Base-by-base conservation (phyloP, 1,140 invertebrate species). In the Odontomachus brunneus region DNA sequence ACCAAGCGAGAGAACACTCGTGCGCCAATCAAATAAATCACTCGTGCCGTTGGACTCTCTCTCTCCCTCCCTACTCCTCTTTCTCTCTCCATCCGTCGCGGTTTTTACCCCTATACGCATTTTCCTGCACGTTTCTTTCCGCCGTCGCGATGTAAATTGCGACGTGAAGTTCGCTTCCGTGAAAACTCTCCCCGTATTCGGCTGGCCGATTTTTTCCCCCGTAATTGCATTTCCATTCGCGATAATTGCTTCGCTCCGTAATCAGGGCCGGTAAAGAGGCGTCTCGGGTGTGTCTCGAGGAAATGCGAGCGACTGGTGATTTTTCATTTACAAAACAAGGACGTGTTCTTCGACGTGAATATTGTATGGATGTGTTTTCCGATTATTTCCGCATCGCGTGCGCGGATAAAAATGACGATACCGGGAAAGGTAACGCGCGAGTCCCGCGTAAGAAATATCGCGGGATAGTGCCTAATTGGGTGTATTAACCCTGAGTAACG, bases 11-110 rank as follows among this genome's bases (percentile, higher is more conserved):
- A 29, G 49, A 71, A 69, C 60, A 71, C 38, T 55, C 38, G 44
- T 53, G 65, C 55, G 26, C 49, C 69, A 84, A 82, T 84, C 83
- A 71, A 69, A 71, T 84, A 84, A 84, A 82, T 84, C 67, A 71
- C 48, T 84, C 76, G 22, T 22, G 26, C 44, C 33, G 60, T 57
- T 65, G 26, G 48, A 7, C 48, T 69, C 33, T 48, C n/a, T n/a
- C 14, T 19, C 22, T 33, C 17, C 1, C 38, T 11, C 38, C 9
- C 38, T 33, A 2, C 5, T 5, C 5, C 29, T 33, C 29, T 5
- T 5, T 11, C 38, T 44, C 38, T 7, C 38, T 44, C 38, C 38
- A 3, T 44, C 38, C 38, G 9, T 44, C 49, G 33, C 26, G 24
- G 38, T 24, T 59, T 83, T 66, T 80, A 81, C 19, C 33, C 24